These are phyloP conservation scores for Drosophila nr. fundita DNA, from an alignment of 2,888 invertebrate genomes.

Conservation along the genomic window DNA sequence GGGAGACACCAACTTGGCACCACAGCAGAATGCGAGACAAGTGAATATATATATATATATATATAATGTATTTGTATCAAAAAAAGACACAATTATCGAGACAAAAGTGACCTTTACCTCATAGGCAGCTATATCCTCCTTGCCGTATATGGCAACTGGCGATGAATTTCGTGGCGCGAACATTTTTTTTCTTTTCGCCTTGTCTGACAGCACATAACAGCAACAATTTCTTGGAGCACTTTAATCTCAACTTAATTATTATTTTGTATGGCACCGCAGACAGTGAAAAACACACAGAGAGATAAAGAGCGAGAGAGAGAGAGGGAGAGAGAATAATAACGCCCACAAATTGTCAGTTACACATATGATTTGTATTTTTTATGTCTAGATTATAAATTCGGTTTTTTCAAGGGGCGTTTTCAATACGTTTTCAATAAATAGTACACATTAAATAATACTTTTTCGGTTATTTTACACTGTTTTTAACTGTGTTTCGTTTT, in stretches of 20 bases:
- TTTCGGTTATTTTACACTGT: constrained; percentile 50
- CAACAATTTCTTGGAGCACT: constrained; percentile 7
- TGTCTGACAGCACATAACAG: constrained; percentile 50
- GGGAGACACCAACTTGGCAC: constrained; percentile 13
- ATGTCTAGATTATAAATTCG: constrained; percentile 61
- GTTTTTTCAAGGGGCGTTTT: constrained; percentile 47
- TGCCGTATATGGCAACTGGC: constrained; percentile 82
- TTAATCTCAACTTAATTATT: constrained; percentile 39
- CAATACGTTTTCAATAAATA: constrained; percentile 56
- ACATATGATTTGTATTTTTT: background rate
- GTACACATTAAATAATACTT: constrained; percentile 70
- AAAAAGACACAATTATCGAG: background rate
- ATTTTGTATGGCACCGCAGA: constrained; percentile 26
- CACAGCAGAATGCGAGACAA: constrained; percentile 9
- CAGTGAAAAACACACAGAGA: background rate
- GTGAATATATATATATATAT: background rate
- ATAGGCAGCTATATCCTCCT: constrained; percentile 85
- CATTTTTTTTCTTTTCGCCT: constrained; percentile 68
- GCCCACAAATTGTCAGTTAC: constrained; percentile 53
- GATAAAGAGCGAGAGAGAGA: background rate
- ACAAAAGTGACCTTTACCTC: constrained; percentile 78
- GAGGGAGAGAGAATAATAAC: constrained; percentile 29
- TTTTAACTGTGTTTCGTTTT: constrained; percentile 37
- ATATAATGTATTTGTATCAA: background rate
- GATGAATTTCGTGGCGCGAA: constrained; percentile 85